Evolutionary conservation across 53 echinoderm and acorn worm genomes (phyloP), one percentile per base, ranked within the genome.

Genomic region (Temnopleurus reevesii): DNA sequence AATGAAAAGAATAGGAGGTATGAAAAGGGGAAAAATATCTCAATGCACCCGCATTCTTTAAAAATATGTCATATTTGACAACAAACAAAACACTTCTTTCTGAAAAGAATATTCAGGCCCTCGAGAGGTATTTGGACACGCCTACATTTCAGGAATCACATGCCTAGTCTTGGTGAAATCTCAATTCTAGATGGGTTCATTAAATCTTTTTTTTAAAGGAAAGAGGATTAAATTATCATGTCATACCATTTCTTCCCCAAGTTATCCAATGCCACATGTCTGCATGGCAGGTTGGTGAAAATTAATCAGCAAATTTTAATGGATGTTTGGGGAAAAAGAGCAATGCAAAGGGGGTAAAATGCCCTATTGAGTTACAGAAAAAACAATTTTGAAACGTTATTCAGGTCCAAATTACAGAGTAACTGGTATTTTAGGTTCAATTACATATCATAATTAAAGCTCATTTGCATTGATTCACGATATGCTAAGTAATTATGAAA

Each of bases 241-340:
- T 85, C 85, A 85, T 85, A 85, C 85, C 85, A 64, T 59, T 77
- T 64, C 85, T 71, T 86, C 85, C 86, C 86, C 90, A 92, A 43
- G 89, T 25, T 38, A 76, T 77, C 89, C 92, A 92, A 83, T 83
- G 92, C 89, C 92, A 92, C 92, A 92, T 92, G 92, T 92, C 92
- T 92, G 85, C 85, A 44, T 59, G 60, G 60, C 59, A 85, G 44
- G 24, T 29, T 85, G 41, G 71, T 71, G 10, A 71, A 64, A 71
- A 43, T 71, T 71, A 29, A 71, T 19, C 36, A 71, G 38, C 23
- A 71, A 71, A 41, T 71, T n/a, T 71, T 71, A 71, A 71, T 71
- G 36, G 36, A 71, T 3, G 71, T 71, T 56, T 56, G 56, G 24
- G 24, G 4, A 33, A 36, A 35, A 36, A 71, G 41, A 31, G 24